Conservation (phyloP, 2,888 invertebrate species). For the Phorcus lineatus region DNA sequence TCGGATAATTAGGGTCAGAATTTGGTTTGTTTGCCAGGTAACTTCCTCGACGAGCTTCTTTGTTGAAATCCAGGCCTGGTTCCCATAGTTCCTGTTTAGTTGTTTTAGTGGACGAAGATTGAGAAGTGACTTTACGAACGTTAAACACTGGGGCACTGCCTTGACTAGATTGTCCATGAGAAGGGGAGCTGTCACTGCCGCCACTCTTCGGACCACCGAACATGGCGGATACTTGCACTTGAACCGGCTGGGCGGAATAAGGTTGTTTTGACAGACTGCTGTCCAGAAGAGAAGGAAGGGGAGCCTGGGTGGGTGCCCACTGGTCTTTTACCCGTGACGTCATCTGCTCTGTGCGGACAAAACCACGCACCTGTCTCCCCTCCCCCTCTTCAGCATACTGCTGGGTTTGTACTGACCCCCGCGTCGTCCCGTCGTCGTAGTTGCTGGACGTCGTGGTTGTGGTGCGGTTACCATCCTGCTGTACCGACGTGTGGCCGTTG, state of each 20-base stretch:
- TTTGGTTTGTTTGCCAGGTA: too few species aligned
- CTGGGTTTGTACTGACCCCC: not conserved
- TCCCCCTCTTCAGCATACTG: not conserved
- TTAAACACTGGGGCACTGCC: conserved; percentile 41
- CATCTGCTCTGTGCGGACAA: conserved; percentile 17
- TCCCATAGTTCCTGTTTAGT: conserved; percentile 26
- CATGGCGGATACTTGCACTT: conserved; percentile 30
- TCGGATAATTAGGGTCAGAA: conserved; percentile 11
- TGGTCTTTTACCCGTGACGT: not conserved
- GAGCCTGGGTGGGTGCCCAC: conserved; percentile 2
- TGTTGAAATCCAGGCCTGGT: not conserved
- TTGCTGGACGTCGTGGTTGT: not conserved
- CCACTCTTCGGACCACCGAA: not conserved
- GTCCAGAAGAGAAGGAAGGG: conserved; percentile 1
- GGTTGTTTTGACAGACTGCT: not conserved
- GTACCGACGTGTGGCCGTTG: not conserved
- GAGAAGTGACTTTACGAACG: conserved; percentile 35
- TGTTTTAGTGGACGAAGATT: not conserved
- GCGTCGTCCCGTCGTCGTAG: conserved; percentile 4
- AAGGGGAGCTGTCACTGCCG: conserved; percentile 19
- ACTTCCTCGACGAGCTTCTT: too few species aligned
- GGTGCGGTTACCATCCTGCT: not conserved
- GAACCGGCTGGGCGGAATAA: conserved; percentile 22
- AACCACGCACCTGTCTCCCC: not conserved
- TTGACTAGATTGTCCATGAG: not conserved